Base-by-base conservation (phyloP, 2,888 invertebrate species). In the Octodonta nipae region DNA sequence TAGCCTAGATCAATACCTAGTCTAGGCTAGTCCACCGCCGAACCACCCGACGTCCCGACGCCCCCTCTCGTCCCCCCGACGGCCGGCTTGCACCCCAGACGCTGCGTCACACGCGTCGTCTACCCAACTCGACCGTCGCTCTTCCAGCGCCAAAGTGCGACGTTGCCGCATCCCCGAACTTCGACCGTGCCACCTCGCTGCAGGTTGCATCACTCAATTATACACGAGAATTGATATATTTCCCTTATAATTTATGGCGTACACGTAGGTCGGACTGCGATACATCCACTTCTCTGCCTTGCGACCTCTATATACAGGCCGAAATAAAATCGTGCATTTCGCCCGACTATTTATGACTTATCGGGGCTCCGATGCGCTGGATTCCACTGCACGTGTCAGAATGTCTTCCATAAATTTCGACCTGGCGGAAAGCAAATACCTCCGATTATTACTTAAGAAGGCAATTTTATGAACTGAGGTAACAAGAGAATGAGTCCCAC, bases 1-100 rank as follows among this genome's bases (percentile, higher is more conserved):
- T 58, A 52, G 56, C 56, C 58, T 56, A 60, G 60, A 60, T 58
- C 58, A 60, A 58, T 60, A 60, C 58, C 55, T 51, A 52, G 56
- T 58, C 60, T 60, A 59, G 59, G 55, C 58, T 54, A 55, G 56
- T 50, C 37, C 34, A 37, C 44, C 37, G 45, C 37, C 35, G 32
- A 35, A 29, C 28, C 33, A 31, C 35, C 26, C 28, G 28, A 26
- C 24, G 29, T 13, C 49, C 38, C 50, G 51, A 26, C 33, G 8
- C 39, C 35, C 28, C 34, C 35, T 36, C 40, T 42, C 34, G 13
- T 49, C 38, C 49, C 52, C 27, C 32, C n/a, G n/a, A n/a, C n/a
- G n/a, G 6, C 38, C 33, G 28, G 30, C 34, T 36, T 38, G 39
- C 37, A 33, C 51, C 38, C 50, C 54, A 47, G 50, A 50, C 50